Conservation (phyloP, 2,797 vertebrate genomes). For the Phaenicophaeus curvirostris region DNA sequence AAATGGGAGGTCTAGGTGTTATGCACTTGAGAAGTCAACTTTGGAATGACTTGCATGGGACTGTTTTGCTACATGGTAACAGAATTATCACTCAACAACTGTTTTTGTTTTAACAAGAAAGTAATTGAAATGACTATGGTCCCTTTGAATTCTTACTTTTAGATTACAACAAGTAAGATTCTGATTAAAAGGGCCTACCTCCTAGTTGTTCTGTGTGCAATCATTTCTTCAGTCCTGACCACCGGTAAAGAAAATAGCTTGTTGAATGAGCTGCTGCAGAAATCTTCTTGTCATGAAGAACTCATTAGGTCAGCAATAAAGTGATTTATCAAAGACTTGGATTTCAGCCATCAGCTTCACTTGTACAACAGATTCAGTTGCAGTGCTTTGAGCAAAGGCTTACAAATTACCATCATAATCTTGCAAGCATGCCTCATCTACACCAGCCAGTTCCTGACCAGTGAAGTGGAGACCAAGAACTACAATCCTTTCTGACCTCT, state of each 20-base stretch:
- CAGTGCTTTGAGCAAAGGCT: constrained; percentile 30
- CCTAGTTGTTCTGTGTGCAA: neutral
- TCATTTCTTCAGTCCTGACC: neutral
- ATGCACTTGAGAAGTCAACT: neutral
- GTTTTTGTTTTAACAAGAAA: constrained; percentile 1
- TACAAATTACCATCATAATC: constrained; percentile 48
- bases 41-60: neutral
- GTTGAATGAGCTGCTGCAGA: constrained; percentile 51
- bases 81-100: neutral
- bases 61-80: neutral
- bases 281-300: constrained; percentile 60
- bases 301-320: constrained; percentile 66
- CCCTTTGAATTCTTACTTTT: constrained; percentile 53
- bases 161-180: constrained; percentile 60
- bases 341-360: constrained; percentile 17
- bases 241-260: constrained; percentile 34
- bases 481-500: constrained; percentile 49
- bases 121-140: constrained; percentile 5
- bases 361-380: constrained; percentile 18
- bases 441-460: constrained; percentile 15
- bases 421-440: constrained; percentile 21
- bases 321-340: constrained; percentile 66
- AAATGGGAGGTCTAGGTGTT: neutral
- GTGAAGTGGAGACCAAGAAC: constrained; percentile 26
- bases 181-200: constrained; percentile 62